These are phyloP conservation scores for Hypotaenidia philippensis DNA, from an alignment of 2,797 vertebrate genomes.

Conservation along the genomic window DNA sequence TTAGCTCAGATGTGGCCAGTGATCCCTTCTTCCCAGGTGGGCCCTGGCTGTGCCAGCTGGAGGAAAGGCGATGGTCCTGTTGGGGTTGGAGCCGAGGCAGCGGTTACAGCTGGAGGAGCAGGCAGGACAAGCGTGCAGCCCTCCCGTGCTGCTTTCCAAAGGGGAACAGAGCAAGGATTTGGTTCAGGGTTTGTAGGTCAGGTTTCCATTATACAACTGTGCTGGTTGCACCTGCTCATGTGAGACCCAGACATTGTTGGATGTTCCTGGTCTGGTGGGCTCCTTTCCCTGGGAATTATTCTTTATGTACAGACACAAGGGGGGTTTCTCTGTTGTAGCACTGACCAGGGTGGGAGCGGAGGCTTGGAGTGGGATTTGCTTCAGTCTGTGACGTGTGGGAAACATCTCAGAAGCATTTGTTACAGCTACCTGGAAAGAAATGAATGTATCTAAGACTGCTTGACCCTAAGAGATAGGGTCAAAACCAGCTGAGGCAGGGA, in stretches of 20 bases:
- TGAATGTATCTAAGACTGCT: not conserved
- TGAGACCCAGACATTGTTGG: not conserved
- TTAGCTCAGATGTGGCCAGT: not conserved
- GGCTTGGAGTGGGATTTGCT: not conserved
- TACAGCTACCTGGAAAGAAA: not conserved
- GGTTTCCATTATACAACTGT: conserved; percentile 24
- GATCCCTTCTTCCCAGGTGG: not conserved
- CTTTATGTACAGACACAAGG: not conserved
- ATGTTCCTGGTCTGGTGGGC: not conserved
- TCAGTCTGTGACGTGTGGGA: not conserved
- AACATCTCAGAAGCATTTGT: not conserved
- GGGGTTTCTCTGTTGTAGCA: not conserved
- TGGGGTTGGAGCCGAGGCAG: not conserved
- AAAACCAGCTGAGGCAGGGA: not conserved
- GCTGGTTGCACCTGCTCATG: not conserved
- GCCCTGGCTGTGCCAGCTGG: not conserved
- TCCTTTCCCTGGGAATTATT: not conserved
- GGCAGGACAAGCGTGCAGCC: not conserved
- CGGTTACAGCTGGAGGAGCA: not conserved
- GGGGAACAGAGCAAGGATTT: not conserved
- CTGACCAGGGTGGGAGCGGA: not conserved
- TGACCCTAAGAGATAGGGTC: not conserved
- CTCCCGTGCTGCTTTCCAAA: rapidly evolving
- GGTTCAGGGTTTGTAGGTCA: conserved; percentile 48
- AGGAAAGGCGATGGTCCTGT: not conserved